A percentile compares a stretch with the other conserved stretches of the same genome.
Evolutionary conservation across 2,797 vertebrate species (phyloP).

Genomic region (Poeciliopsis presidionis): DNA sequence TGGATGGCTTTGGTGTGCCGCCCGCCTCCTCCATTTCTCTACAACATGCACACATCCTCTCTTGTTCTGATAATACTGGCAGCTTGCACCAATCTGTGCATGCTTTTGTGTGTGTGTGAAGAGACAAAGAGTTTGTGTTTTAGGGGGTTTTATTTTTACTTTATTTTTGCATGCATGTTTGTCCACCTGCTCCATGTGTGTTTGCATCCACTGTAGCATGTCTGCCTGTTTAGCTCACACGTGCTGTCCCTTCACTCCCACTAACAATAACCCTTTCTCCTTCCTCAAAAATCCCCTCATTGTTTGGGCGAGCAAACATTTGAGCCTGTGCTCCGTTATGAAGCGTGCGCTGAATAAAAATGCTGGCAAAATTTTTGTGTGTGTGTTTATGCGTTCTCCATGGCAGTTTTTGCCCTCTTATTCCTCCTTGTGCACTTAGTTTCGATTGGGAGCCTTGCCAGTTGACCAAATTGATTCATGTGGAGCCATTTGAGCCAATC

Average conservation of each 20-base stretch:
- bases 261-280: constrained; percentile 62
- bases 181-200: constrained; percentile 42
- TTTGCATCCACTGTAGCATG: constrained; percentile 42
- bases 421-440: constrained; percentile 36
- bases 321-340: constrained; percentile 54
- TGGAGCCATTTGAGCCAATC: constrained; percentile 68
- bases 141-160: constrained; percentile 37
- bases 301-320: constrained; percentile 70
- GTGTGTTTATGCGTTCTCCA: constrained; percentile 14
- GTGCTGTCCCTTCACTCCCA: constrained; percentile 50
- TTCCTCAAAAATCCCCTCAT: constrained; percentile 66
- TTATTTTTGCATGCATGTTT: constrained; percentile 24
- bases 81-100: constrained; percentile 35
- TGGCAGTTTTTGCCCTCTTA: constrained; percentile 15
- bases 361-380: constrained; percentile 25
- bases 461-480: constrained; percentile 65
- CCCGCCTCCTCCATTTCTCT: constrained; percentile 65
- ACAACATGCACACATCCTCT: constrained; percentile 44
- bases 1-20: constrained; percentile 72
- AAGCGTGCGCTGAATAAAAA: constrained; percentile 58
- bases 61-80: constrained; percentile 43
- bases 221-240: constrained; percentile 29
- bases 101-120: constrained; percentile 23
- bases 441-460: constrained; percentile 58
- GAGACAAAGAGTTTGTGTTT: constrained; percentile 50